A percentile compares a stretch with the other conserved stretches of the same genome.
Evolutionary conservation across 2,113 vertebrate species (phyloP).

Genomic region (Carollia perspicillata): DNA sequence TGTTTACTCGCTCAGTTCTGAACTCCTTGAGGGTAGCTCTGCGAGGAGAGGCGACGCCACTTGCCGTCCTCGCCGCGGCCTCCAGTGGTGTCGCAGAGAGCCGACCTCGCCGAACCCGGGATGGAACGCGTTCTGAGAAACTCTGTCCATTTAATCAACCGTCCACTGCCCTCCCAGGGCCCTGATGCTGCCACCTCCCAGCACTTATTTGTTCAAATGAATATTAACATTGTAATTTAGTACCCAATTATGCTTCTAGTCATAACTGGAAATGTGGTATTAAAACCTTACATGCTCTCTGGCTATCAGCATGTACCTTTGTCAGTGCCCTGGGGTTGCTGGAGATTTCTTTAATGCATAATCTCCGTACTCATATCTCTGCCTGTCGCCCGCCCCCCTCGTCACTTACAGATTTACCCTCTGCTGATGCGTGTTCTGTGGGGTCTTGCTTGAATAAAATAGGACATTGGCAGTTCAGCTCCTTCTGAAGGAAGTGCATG

Average conservation of each 20-base stretch:
- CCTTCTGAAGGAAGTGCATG: background rate
- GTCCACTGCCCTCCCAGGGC: conserved; percentile 78
- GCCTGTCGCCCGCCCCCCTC: background rate
- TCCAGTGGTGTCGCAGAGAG: conserved; percentile 54
- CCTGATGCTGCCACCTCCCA: conserved; percentile 73
- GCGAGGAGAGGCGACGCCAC: background rate
- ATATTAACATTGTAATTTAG: conserved; percentile 88
- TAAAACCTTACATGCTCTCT: conserved; percentile 76
- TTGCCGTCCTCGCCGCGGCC: background rate
- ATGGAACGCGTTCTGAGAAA: conserved; percentile 76
- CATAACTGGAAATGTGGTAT: conserved; percentile 83
- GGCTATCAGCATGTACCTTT: conserved; percentile 59
- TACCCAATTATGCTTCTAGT: conserved; percentile 86
- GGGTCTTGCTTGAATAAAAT: background rate
- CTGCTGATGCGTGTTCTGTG: accelerated
- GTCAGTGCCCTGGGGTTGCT: conserved; percentile 26
- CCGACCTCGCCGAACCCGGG: conserved; percentile 55
- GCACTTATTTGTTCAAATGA: conserved; percentile 85
- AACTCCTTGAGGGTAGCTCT: background rate
- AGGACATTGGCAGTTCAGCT: background rate
- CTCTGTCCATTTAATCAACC: conserved; percentile 77
- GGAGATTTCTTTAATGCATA: conserved; percentile 48
- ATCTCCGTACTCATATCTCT: background rate
- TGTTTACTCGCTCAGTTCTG: background rate
- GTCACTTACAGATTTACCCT: background rate